phyloP scores from a whole-genome alignment of 2,113 vertebrate genomes.

The Tricholaema leucomelas region DNA sequence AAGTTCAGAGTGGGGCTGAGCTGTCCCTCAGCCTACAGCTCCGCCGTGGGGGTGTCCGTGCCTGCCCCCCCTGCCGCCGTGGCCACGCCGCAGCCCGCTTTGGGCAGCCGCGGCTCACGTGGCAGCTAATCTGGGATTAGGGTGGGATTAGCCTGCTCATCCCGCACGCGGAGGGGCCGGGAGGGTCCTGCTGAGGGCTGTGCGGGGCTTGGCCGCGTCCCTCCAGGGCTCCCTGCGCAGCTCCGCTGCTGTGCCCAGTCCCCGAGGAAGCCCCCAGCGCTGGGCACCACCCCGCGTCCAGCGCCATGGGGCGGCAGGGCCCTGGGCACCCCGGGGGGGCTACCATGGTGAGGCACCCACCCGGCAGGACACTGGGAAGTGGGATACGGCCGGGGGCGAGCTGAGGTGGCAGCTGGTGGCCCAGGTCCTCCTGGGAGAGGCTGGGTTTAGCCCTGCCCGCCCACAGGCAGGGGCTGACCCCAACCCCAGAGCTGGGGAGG shows the following conservation, averaged over 20 bases:
- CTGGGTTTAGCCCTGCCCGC: background rate
- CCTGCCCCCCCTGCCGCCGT: background rate
- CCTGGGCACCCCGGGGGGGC: rapidly evolving
- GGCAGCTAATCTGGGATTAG: conserved; percentile 26
- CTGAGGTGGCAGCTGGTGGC: background rate
- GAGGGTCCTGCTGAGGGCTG: background rate
- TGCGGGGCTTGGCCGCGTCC: background rate
- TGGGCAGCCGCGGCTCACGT: background rate
- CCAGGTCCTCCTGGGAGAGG: background rate
- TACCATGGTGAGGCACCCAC: rapidly evolving
- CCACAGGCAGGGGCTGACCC: background rate
- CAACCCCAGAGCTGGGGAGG: background rate
- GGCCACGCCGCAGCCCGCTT: background rate
- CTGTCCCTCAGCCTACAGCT: rapidly evolving
- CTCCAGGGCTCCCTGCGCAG: rapidly evolving
- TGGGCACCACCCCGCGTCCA: rapidly evolving
- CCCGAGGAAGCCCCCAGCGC: rapidly evolving
- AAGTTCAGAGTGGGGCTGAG: rapidly evolving
- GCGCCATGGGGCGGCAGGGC: rapidly evolving
- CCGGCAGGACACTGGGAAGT: background rate
- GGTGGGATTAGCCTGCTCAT: conserved; percentile 60
- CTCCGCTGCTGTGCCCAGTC: rapidly evolving
- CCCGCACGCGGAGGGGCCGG: background rate
- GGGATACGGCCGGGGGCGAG: rapidly evolving
- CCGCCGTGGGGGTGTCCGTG: background rate